A percentile compares a stretch with the other conserved stretches of the same genome.
These are phyloP conservation scores for Lagria hirta DNA, from an alignment of 2,888 invertebrate species.

Conservation along the genomic window DNA sequence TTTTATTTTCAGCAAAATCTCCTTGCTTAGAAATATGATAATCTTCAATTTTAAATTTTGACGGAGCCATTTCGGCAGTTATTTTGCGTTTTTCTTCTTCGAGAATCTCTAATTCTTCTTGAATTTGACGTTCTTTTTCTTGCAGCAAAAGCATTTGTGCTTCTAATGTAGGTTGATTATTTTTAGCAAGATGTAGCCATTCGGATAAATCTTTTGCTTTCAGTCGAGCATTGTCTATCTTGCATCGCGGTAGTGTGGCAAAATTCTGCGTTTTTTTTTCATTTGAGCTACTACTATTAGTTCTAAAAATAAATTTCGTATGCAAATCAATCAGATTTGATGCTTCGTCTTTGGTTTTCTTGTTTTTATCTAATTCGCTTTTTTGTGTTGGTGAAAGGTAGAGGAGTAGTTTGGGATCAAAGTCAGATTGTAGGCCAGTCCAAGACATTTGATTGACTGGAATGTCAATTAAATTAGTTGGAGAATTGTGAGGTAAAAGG, in stretches of 20 bases:
- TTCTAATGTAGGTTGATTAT: conserved; percentile 31
- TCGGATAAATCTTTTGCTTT: conserved; percentile 54
- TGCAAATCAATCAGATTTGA: conserved; percentile 70
- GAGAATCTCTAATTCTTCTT: conserved; percentile 64
- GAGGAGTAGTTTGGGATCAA: conserved; percentile 63
- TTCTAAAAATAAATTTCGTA: conserved; percentile 67
- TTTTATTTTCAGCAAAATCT: conserved; percentile 51
- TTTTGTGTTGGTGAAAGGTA: conserved; percentile 76
- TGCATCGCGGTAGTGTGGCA: conserved; percentile 13
- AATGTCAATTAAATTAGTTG: conserved; percentile 24
- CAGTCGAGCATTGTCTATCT: conserved; percentile 38
- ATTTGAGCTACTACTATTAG: conserved; percentile 47
- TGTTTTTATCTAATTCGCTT: conserved; percentile 60
- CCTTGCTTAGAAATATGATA: conserved; percentile 55
- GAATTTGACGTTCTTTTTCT: conserved; percentile 68
- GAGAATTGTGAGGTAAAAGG: conserved; percentile 29
- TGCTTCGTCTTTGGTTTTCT: conserved; percentile 58
- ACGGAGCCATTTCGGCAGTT: conserved; percentile 47
- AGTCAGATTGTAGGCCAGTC: conserved; percentile 64
- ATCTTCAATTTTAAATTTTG: conserved; percentile 55
- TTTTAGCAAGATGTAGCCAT: conserved; percentile 56
- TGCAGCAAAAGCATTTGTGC: conserved; percentile 65
- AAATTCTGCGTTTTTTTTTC: not conserved
- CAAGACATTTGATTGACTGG: conserved; percentile 54
- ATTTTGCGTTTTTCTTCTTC: conserved; percentile 59